phyloP scores from a whole-genome alignment of 2,113 vertebrate genomes.

The Rostratula benghalensis region DNA sequence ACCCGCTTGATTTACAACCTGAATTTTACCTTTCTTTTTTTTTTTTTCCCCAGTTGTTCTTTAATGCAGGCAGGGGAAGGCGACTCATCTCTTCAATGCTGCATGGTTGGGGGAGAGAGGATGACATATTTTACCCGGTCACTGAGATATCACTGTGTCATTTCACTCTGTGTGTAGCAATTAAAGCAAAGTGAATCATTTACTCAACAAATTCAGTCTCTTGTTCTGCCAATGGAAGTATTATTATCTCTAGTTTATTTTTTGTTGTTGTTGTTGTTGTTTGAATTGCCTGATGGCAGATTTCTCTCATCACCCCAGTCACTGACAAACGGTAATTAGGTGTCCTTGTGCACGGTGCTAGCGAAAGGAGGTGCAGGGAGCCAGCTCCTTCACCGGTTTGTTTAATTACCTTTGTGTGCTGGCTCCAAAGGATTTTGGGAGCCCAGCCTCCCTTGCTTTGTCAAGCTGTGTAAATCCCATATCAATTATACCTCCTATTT shows the following conservation, averaged over 20 bases:
- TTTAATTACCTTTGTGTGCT: conserved; percentile 40
- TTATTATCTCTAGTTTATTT: conserved; percentile 16
- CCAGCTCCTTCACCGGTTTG: background rate
- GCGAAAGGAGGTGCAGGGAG: conserved; percentile 15
- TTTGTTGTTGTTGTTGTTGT: background rate
- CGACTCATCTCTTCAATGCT: background rate
- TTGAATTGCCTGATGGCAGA: conserved; percentile 30
- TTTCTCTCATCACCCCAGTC: conserved; percentile 9
- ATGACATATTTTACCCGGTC: conserved; percentile 18
- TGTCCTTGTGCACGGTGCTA: background rate
- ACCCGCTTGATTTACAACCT: background rate
- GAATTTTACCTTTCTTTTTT: background rate
- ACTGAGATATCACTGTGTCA: background rate
- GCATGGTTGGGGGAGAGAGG: background rate
- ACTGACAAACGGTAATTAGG: conserved; percentile 28
- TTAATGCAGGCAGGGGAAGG: background rate
- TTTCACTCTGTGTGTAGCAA: background rate
- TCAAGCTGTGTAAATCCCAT: conserved; percentile 8
- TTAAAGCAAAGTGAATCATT: conserved; percentile 41
- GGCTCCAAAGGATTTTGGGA: conserved; percentile 30
- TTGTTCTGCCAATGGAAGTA: conserved; percentile 17
- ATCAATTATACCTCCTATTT: conserved; percentile 40
- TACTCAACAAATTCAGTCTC: conserved; percentile 3
- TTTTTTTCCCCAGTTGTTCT: background rate
- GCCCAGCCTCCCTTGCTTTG: background rate